Base-by-base conservation (phyloP, 2,113 vertebrate genomes). In the Corynorhinus townsendii region DNA sequence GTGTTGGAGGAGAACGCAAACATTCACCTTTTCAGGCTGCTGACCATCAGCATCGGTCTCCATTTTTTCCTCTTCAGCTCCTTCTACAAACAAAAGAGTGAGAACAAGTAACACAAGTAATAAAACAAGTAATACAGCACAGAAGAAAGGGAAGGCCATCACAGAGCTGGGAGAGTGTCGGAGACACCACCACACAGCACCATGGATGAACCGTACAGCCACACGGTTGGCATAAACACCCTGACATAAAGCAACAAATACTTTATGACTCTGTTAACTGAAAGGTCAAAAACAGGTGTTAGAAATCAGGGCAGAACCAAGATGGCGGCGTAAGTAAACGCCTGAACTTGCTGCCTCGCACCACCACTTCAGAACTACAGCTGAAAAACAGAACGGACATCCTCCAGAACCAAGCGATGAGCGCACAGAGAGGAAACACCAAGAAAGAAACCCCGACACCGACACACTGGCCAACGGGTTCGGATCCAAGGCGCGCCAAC, bases 1-100 rank as follows among this genome's bases (percentile, higher is more conserved):
- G 52, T 85, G 66, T 1, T 26, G 3, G 43, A 49, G 43, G 24
- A 87, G 33, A 94, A 47, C 20, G 72, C 52, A 79, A 89, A 43
- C 0, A 35, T 98, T 93, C 90, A 99, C 99, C 98, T 99, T 99
- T 93, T 99, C 99, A 6, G 98, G 92, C 95, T 99, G 99, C 75
- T 99, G 99, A 83, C 99, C 98, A 89, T 99, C 99, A 4, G 98
- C 43, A 88, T 99, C 99, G 0, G 99, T 98, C 91, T 99, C 99
- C 98, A 99, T 99, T 97, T 99, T 99, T 94, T 99, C 99, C 2
- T 99, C 97, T 96, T 99, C 99, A 77, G 98, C 49, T 16, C 98
- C 97, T 97, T 99, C 93, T 99, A 79, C 3, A 86, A 98, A 24
- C 86, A 72, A 96, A 84, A 91, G 30, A 92, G 28, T 5, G 91